These are phyloP conservation scores for Percopsis transmontana DNA, from an alignment of 2,113 vertebrate genomes.

Conservation along the genomic window DNA sequence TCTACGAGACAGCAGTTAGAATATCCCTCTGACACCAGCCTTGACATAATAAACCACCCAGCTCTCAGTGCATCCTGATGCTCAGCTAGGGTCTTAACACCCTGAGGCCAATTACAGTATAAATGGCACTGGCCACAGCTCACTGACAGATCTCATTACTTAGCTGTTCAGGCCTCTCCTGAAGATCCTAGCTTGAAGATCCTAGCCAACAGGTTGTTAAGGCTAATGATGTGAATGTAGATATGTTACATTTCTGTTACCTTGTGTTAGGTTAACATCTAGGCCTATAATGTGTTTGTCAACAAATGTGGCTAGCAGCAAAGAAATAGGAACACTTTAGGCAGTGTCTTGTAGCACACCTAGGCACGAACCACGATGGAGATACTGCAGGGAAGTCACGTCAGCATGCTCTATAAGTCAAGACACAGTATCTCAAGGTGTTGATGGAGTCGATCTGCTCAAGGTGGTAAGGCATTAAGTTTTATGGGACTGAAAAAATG, in stretches of 20 bases:
- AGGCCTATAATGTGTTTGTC: conserved; percentile 2
- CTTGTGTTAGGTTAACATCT: conserved; percentile 18
- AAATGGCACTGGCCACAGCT: conserved; percentile 65
- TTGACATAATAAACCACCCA: conserved; percentile 60
- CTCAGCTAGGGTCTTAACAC: conserved; percentile 69
- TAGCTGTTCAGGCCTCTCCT: conserved; percentile 50
- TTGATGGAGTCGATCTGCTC: conserved; percentile 52
- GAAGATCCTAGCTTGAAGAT: no score
- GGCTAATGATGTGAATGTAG: neutral
- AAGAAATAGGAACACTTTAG: conserved; percentile 20
- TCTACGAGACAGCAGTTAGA: no score
- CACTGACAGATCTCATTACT: conserved; percentile 65
- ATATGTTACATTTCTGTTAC: conserved; percentile 6
- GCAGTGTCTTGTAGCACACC: neutral
- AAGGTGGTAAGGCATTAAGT: conserved; percentile 42
- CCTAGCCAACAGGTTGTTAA: no score
- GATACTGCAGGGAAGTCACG: conserved; percentile 47
- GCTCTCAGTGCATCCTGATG: conserved; percentile 47
- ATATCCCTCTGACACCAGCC: neutral
- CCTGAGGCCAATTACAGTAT: conserved; percentile 74
- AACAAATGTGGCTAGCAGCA: conserved; percentile 10
- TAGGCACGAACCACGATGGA: conserved; percentile 37
- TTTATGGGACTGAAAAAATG: conserved; percentile 39
- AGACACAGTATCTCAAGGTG: conserved; percentile 32
- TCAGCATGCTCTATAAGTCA: conserved; percentile 49